Evolutionary conservation across 2,888 invertebrate genomes (phyloP), one percentile per base, ranked within the genome.

Genomic region (Stenotaenia linearis): DNA sequence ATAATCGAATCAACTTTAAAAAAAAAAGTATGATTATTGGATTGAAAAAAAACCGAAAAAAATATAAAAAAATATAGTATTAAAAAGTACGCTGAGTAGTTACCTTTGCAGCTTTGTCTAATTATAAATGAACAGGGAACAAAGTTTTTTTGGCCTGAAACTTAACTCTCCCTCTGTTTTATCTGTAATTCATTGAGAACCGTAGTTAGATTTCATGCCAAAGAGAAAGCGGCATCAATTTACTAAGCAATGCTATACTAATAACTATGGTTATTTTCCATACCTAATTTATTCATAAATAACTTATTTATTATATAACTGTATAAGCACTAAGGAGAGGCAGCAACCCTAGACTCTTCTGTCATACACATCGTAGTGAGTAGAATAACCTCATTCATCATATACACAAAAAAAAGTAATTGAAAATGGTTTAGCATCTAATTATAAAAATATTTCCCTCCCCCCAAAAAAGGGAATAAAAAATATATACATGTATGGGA

Each of bases 301-400:
- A 74, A 79, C 78, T 78, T 78, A 78, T 78, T 78, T 78, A 78
- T 79, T 79, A 79, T 74, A 79, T 74, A 28, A 74, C 32, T 79
- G 79, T 79, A 79, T 79, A 79, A 79, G 79, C 79, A 79, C 79
- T 79, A 79, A 78, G 69, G 79, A 37, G 79, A 74, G 37, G 79
- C 35, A 23, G 69, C 28, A 69, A 50, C 35, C 74, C 78, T 79
- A 79, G 79, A 79, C 79, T 79, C 79, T 45, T 40, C 79, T 74
- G 28, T 74, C 79, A 79, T 79, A 79, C 79, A 79, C 79, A 79
- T 79, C 79, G 79, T 79, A 79, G 79, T 37, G 79, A 79, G 79
- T 79, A 79, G 79, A 35, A 30, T 40, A 75, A 32, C 45, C 40
- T 79, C 79, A 79, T 79, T 79, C 79, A 79, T 79, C 79, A 79